Base-by-base conservation (phyloP, 2,113 vertebrate genomes). In the Lampris megalopsis region DNA sequence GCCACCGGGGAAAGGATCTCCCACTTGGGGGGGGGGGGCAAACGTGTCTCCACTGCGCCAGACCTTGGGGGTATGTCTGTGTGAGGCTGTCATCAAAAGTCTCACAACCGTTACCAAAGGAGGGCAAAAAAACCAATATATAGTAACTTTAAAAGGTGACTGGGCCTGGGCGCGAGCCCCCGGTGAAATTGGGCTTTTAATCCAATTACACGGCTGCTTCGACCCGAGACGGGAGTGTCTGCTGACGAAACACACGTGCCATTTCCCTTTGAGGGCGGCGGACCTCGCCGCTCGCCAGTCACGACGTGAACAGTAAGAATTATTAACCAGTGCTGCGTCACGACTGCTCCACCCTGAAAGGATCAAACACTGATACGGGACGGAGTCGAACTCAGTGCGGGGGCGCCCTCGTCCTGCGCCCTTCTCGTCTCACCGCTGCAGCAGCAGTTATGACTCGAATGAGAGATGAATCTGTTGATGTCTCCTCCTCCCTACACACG, bases 131-230 rank as follows among this genome's bases (percentile, higher is more conserved):
- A 77, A 81, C 82, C 72, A 73, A 83, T 77, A 80, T 9, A 8
- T 61, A 36, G 50, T 74, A 53, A 71, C 67, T 7, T n/a, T 68
- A 74, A 77, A 75, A 62, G 47, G 63, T 69, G 76, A 76, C 79
- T 80, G 75, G 68, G 73, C 75, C 77, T 69, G 66, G 75, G 68
- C 65, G 75, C 84, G 83, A 80, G 69, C 58, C 57, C 73, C 50
- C 43, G 47, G 76, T 89, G 74, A 91, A 91, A 90, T 89, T 91
- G 86, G 84, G 81, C 75, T 71, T 88, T 89, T 91, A 88, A 93
- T 93, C 85, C 71, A 85, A 91, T 91, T 84, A 75, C 52, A 77
- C 13, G 37, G 66, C 64, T 73, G 71, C 54, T 78, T 89, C 84
- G 70, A 81, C 81, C 68, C 41, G 24, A 75, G 83, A 87, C 74